phyloP scores from a whole-genome alignment of 2,888 invertebrate species.

The Parasteatoda lunata region DNA sequence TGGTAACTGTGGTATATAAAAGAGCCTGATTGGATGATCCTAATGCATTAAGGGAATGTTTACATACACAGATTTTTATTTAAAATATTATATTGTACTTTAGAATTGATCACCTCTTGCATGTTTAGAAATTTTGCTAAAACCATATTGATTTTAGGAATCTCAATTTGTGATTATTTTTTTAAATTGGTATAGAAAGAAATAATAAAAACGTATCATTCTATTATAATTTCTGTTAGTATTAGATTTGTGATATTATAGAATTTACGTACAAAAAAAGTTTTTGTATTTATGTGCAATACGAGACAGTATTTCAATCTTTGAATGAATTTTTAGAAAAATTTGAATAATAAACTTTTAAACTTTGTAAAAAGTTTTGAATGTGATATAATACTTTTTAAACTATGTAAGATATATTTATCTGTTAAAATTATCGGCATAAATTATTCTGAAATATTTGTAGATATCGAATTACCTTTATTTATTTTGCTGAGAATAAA shows the following conservation, averaged over 20 bases:
- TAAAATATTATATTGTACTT: neutral
- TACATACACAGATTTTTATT: conserved; percentile 2
- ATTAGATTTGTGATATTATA: neutral
- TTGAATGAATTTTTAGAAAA: neutral
- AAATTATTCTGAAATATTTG: conserved; percentile 19
- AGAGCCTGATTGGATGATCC: no score
- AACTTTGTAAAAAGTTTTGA: neutral
- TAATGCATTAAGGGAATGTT: neutral
- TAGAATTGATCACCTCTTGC: neutral
- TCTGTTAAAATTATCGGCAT: conserved; percentile 21
- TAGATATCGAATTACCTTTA: conserved; percentile 25
- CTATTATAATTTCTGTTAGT: neutral
- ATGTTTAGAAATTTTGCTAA: neutral
- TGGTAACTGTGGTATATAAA: neutral
- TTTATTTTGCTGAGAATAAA: conserved; percentile 33
- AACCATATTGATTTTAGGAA: conserved; percentile 3
- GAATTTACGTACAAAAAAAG: neutral
- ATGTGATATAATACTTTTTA: conserved; percentile 43
- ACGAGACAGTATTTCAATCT: neutral
- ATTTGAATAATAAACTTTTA: no score
- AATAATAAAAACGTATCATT: neutral
- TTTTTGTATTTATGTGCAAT: neutral
- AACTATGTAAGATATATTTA: conserved; percentile 32
- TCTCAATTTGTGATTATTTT: neutral
- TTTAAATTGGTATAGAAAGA: neutral